Percentiles rank a stretch among this genome's conserved stretches.
These are phyloP conservation scores for Poeciliopsis gracilis DNA, from an alignment of 2,797 vertebrate species.

Conservation along the genomic window DNA sequence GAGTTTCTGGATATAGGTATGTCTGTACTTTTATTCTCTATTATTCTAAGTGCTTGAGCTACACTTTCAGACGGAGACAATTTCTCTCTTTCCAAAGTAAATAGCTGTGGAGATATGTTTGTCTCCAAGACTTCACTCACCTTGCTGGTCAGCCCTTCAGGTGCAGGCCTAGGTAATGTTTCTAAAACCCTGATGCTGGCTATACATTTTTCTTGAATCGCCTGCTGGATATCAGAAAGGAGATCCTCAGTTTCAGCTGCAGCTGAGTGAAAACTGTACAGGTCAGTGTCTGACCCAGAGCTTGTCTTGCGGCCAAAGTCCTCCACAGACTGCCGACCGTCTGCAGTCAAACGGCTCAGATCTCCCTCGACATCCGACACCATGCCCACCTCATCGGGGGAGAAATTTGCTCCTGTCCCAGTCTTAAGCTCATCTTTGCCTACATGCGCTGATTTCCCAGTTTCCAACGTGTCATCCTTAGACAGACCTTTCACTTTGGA, in stretches of 20 bases:
- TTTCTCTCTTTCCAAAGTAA: constrained; percentile 31
- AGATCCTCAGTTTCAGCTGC: constrained; percentile 89
- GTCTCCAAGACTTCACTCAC: constrained; percentile 3
- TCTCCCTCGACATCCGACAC: constrained; percentile 84
- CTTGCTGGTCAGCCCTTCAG: neutral
- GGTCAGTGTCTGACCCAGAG: constrained; percentile 92
- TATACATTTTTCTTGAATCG: constrained; percentile 84
- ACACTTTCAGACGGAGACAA: constrained; percentile 40
- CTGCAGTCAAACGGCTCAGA: constrained; percentile 67
- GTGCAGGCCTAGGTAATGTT: constrained; percentile 6
- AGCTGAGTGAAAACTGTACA: constrained; percentile 95
- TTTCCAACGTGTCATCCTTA: constrained; percentile 85
- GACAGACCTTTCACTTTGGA: constrained; percentile 84
- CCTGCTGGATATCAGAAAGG: constrained; percentile 92
- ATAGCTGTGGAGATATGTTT: constrained; percentile 50
- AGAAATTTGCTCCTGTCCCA: constrained; percentile 80
- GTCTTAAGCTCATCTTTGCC: constrained; percentile 78
- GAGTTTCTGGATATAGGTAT: constrained; percentile 54
- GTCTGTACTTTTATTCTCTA: constrained; percentile 20
- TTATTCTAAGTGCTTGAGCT: constrained; percentile 20
- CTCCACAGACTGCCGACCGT: constrained; percentile 71
- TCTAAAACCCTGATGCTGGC: constrained; percentile 35
- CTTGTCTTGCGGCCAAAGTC: constrained; percentile 84
- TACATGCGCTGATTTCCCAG: constrained; percentile 66
- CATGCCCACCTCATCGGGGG: constrained; percentile 77